Evolutionary conservation across 2,888 invertebrate genomes (phyloP).

Genomic region (Raillietiella orientalis): DNA sequence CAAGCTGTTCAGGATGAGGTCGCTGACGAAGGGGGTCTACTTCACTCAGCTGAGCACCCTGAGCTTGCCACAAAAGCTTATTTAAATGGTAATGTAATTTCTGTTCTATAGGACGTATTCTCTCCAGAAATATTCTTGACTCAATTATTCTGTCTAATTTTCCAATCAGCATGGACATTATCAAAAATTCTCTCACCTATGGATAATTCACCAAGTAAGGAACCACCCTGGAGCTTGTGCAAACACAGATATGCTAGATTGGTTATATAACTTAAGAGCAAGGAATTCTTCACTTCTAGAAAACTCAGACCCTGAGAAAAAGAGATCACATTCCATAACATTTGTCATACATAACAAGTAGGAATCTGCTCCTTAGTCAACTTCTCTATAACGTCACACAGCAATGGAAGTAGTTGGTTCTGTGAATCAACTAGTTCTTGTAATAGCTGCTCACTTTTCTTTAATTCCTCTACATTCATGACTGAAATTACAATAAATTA

Average conservation of each 20-base stretch:
- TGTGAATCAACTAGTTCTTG: conserved; percentile 1
- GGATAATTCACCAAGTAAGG: conserved; percentile 4
- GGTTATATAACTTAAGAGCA: conserved; percentile 5
- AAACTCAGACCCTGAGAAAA: conserved; percentile 6
- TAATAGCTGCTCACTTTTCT: conserved; percentile 3
- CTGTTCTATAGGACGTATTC: conserved; percentile 7
- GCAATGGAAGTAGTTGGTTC: too few species aligned
- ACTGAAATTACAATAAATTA: too few species aligned
- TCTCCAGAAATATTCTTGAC: conserved; percentile 6
- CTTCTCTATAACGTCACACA: too few species aligned
- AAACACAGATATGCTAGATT: conserved; percentile 5
- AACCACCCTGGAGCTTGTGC: conserved; percentile 6
- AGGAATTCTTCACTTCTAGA: conserved; percentile 6
- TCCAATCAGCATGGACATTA: too few species aligned
- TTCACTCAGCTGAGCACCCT: neutral
- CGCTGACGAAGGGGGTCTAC: conserved; percentile 2
- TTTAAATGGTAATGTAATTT: conserved; percentile 7
- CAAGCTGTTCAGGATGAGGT: too few species aligned
- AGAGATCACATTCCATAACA: conserved; percentile 5
- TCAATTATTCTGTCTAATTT: conserved; percentile 6
- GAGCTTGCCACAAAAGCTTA: conserved; percentile 4
- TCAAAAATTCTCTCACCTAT: conserved; percentile 7
- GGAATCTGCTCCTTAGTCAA: too few species aligned
- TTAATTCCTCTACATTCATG: too few species aligned
- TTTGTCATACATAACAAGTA: too few species aligned